Base-by-base conservation (phyloP, 2,113 vertebrate genomes). In the Lepisosteus oculatus region DNA sequence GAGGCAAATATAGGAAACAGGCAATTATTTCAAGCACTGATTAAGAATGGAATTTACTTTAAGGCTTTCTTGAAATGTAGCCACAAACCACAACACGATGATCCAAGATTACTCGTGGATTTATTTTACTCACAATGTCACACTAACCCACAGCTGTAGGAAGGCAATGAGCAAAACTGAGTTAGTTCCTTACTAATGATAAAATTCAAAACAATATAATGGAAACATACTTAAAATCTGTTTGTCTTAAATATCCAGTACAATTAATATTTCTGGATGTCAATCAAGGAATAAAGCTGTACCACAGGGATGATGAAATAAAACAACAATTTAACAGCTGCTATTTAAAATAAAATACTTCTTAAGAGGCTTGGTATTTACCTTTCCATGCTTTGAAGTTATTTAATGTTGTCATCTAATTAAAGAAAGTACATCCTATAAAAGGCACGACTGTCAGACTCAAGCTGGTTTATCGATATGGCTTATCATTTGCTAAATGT, bases 401-500 rank as follows among this genome's bases (percentile, higher is more conserved):
- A 59, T 8, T 43, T 7, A 67, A 57, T 63, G 74, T 72, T 66
- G 73, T 65, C 59, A 73, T 43, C 44, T 13, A 80, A 76, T 74
- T 67, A 69, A 75, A 72, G 64, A 69, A 76, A 69, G 44, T 68
- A 67, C 67, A 67, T 69, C 64, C 70, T 67, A 71, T 75, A 67
- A 79, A 78, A 75, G 69, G 69, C 57, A 65, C 65, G 76, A 80
- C 80, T 77, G 78, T 75, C 76, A 77, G 62, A 70, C 65, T 67
- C 81, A 63, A 62, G 73, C 74, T 80, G 75, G 7, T 70, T 66
- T 55, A 69, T 61, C 11, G 72, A 45, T 29, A 29, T 29, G 29
- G 29, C 29, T 29, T 29, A 29, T 72, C 61, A 66, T 68, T 70
- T 65, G 65, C 71, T 72, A 69, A 70, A 51, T 47, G n/a, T 55